Conservation (phyloP, 2,113 vertebrate genomes). For the Brachyhypopomus occidentalis region DNA sequence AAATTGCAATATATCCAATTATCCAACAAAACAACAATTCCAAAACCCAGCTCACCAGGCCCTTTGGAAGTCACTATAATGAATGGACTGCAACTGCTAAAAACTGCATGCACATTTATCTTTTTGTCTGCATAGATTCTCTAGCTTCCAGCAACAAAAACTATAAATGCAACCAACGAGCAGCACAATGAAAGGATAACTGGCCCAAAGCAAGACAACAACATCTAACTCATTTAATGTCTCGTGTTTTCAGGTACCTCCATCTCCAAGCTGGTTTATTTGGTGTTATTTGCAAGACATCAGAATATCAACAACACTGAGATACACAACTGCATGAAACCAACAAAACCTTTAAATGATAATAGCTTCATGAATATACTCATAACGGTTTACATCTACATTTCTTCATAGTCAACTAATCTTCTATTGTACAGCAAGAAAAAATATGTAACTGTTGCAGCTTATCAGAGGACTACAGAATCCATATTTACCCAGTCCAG, state of each 20-base stretch:
- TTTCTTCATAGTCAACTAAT: slow-evolving; percentile 6
- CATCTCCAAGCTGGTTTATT: slow-evolving; percentile 3
- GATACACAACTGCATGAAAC: background rate
- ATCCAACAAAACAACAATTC: slow-evolving; percentile 34
- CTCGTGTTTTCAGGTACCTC: slow-evolving; percentile 39
- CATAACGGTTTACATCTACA: slow-evolving; percentile 8
- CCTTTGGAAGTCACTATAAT: slow-evolving; percentile 42
- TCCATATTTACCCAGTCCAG: slow-evolving; percentile 36
- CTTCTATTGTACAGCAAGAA: slow-evolving; percentile 22
- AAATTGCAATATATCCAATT: slow-evolving; percentile 45
- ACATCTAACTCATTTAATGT: slow-evolving; percentile 50
- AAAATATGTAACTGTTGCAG: slow-evolving; percentile 22
- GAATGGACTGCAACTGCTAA: slow-evolving; percentile 42
- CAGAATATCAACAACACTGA: background rate
- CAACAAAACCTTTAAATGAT: slow-evolving; percentile 28
- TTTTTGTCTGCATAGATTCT: slow-evolving; percentile 44
- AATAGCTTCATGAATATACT: slow-evolving; percentile 19
- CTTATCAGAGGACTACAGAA: slow-evolving; percentile 25
- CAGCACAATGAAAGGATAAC: slow-evolving; percentile 47
- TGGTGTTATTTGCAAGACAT: slow-evolving; percentile 11
- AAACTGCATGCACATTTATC: slow-evolving; percentile 48
- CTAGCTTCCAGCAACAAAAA: slow-evolving; percentile 28
- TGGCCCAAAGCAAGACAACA: slow-evolving; percentile 45
- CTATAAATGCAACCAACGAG: slow-evolving; percentile 44
- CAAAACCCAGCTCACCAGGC: slow-evolving; percentile 32